phyloP scores from a whole-genome alignment of 2,113 vertebrate genomes.

The Hemicordylus capensis region DNA sequence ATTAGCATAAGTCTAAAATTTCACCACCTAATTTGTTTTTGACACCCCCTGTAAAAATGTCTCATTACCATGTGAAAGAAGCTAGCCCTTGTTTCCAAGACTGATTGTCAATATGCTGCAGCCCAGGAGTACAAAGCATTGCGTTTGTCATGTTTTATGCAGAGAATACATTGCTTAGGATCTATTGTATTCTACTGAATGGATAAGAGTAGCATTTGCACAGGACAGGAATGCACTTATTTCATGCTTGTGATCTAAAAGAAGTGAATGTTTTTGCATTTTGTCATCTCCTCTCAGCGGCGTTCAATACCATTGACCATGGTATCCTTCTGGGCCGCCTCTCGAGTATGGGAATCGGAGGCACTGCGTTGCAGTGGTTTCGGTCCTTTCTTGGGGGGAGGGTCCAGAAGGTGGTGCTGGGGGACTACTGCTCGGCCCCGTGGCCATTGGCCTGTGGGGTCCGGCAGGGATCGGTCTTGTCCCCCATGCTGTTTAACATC shows the following conservation, averaged over 20 bases:
- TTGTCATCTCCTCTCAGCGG: no score
- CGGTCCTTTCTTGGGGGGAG: no score
- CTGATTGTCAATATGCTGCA: constrained; percentile 3
- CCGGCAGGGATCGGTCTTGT: no score
- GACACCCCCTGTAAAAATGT: constrained; percentile 33
- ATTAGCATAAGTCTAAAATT: constrained; percentile 43
- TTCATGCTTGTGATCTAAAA: not conserved
- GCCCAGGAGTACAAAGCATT: not conserved
- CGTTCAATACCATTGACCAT: no score
- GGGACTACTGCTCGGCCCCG: no score
- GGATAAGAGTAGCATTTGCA: not conserved
- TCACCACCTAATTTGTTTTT: constrained; percentile 32
- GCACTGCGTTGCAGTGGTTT: no score
- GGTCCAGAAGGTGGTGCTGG: no score
- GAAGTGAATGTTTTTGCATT: not conserved
- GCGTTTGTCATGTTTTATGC: constrained; percentile 17
- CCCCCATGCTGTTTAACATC: no score
- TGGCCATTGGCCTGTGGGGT: no score
- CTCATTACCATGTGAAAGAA: constrained; percentile 57
- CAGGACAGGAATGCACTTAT: not conserved
- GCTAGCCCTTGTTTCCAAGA: constrained; percentile 37
- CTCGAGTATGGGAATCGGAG: no score
- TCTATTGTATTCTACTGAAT: not conserved
- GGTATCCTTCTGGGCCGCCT: no score
- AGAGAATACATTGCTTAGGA: not conserved